phyloP scores from a whole-genome alignment of 2,113 vertebrate genomes.

The Boleophthalmus pectinirostris region DNA sequence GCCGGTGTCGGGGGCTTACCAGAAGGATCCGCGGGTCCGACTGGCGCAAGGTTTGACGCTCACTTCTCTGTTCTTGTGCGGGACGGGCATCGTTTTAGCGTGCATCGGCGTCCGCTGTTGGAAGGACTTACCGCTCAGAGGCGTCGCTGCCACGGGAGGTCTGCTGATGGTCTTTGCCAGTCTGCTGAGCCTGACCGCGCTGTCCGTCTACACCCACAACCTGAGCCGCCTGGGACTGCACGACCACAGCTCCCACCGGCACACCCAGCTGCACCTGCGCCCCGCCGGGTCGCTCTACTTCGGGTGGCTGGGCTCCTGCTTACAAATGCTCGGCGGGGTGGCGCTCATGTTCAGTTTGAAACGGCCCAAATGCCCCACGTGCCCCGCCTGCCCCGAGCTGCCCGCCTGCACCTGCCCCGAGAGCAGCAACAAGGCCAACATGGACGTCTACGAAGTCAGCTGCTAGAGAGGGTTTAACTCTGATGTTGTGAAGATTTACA shows the following conservation, averaged over 20 bases:
- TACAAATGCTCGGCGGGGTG: slow-evolving; percentile 74
- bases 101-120: slow-evolving; percentile 80
- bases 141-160: slow-evolving; percentile 73
- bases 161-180: slow-evolving; percentile 73
- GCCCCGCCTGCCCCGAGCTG: slow-evolving; percentile 52
- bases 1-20: slow-evolving; percentile 73
- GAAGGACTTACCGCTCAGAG: slow-evolving; percentile 77
- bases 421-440: slow-evolving; percentile 54
- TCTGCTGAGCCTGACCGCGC: slow-evolving; percentile 69
- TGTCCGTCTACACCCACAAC: slow-evolving; percentile 75
- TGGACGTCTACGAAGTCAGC: slow-evolving; percentile 73
- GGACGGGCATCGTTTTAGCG: slow-evolving; percentile 76
- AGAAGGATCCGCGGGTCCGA: slow-evolving; percentile 69
- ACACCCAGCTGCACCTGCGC: slow-evolving; percentile 60
- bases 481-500: too few relatives aligned
- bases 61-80: slow-evolving; percentile 76
- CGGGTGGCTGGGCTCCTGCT: slow-evolving; percentile 77
- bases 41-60: slow-evolving; percentile 73
- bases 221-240: slow-evolving; percentile 62
- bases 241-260: slow-evolving; percentile 24
- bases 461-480: slow-evolving; percentile 52
- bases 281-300: slow-evolving; percentile 78
- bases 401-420: slow-evolving; percentile 54
- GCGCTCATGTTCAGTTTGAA: slow-evolving; percentile 75
- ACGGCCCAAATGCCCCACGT: slow-evolving; percentile 50